These are phyloP conservation scores for Xylocampa areola DNA, from an alignment of 2,888 invertebrate species.

Conservation along the genomic window DNA sequence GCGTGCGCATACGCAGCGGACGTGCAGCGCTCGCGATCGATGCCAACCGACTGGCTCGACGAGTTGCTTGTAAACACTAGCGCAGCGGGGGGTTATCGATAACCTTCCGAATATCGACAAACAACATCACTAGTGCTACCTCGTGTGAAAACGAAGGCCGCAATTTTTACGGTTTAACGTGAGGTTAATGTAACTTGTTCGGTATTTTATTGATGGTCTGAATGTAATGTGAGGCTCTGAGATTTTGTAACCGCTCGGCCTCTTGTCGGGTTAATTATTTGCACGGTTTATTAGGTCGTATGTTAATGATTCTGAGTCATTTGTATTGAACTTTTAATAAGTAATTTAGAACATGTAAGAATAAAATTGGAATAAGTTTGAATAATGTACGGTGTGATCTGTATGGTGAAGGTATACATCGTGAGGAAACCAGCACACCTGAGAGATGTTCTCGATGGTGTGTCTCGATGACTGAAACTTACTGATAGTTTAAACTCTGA, in stretches of 20 bases:
- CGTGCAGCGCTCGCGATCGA: conserved; percentile 78
- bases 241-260: conserved; percentile 37
- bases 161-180: conserved; percentile 60
- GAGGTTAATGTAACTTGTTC: conserved; percentile 58
- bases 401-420: no score
- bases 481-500: no score
- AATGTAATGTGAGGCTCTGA: conserved; percentile 37
- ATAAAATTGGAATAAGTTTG: no score
- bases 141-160: conserved; percentile 66
- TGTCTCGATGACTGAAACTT: no score
- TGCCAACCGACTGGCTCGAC: conserved; percentile 74
- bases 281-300: conserved; percentile 18
- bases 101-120: conserved; percentile 72
- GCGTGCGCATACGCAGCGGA: conserved; percentile 69
- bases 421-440: no score
- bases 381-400: no score
- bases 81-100: conserved; percentile 85
- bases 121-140: conserved; percentile 71
- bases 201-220: conserved; percentile 52
- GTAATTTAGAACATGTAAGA: conserved; percentile 4
- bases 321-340: conserved; percentile 21
- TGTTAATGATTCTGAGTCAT: conserved; percentile 18
- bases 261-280: conserved; percentile 38
- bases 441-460: no score
- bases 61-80: conserved; percentile 67